phyloP scores from a whole-genome alignment of 2,113 vertebrate genomes.

The Hucho hucho region DNA sequence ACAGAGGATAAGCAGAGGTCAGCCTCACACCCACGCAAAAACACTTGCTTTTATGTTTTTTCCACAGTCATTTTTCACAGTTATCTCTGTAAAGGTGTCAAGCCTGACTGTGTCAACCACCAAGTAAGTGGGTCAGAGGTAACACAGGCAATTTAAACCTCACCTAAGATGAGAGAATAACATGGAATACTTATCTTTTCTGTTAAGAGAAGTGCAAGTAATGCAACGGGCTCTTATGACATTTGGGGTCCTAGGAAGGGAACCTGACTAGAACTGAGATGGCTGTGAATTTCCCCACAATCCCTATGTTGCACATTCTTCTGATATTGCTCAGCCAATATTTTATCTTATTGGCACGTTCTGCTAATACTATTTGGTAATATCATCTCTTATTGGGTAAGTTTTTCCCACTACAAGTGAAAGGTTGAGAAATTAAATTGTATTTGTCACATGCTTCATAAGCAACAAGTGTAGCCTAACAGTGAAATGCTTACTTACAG shows the following conservation, averaged over 20 bases:
- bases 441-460: too few relatives aligned
- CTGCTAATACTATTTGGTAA: too few relatives aligned
- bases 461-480: too few relatives aligned
- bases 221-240: neutral
- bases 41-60: too few relatives aligned
- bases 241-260: neutral
- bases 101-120: too few relatives aligned
- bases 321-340: neutral
- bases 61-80: too few relatives aligned
- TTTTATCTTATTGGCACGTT: too few relatives aligned
- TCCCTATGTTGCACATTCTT: neutral
- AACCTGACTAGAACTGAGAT: neutral
- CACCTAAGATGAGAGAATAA: neutral
- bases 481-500: too few relatives aligned
- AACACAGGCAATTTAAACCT: constrained; percentile 22
- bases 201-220: neutral
- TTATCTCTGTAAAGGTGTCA: neutral
- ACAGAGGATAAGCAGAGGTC: constrained; percentile 86
- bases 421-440: too few relatives aligned
- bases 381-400: too few relatives aligned
- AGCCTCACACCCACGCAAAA: constrained; percentile 33
- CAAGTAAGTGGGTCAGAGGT: too few relatives aligned
- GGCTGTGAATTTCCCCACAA: neutral
- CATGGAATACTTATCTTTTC: neutral
- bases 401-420: too few relatives aligned